Base-by-base conservation (phyloP, 2,797 vertebrate species). In the Myotis findleyi region DNA sequence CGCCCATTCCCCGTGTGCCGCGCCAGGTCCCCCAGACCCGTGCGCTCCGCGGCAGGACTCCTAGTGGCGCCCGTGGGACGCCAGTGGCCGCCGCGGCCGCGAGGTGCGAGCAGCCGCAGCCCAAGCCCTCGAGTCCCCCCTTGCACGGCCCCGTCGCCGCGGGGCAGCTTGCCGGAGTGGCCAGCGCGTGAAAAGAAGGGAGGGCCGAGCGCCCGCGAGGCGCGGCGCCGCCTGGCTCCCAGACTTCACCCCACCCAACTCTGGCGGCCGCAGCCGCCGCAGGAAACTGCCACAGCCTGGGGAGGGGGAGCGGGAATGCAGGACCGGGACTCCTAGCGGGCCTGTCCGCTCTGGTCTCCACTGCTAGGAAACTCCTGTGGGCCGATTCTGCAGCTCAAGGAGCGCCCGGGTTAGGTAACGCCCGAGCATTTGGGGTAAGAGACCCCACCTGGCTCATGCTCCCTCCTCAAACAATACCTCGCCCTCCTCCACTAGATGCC, bases 291-390 rank as follows among this genome's bases (percentile, higher is more conserved):
- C 95, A 88, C 30, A n/a, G 91, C 25, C 38, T 5, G 57, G 91
- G 89, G 73, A 12, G 12, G 68, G 38, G 64, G 89, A 47, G 77
- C 55, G 75, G 95, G 87, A n/a, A 95, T 83, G 87, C 88, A 5
- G 53, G 75, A 90, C 76, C 62, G 0, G 79, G 82, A 89, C 86
- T 89, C 49, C 30, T 80, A 27, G 49, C 80, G 14, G 71, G 41
- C 76, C 51, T 72, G 76, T 75, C 18, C 51, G 89, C 83, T 62
- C 57, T 12, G 87, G 85, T 90, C 82, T 68, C 23, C 4, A 84
- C 93, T 23, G 77, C 96, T 53, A 30, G 88, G n/a, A 91, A 97
- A 97, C 85, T 97, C 96, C 77, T 68, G 93, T 51, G 85, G 83
- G 84, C 51, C 27, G 90, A 91, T 84, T 94, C 96, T 86, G 85